These are phyloP conservation scores for Aplodontia rufa DNA, from an alignment of 2,113 vertebrate species.

Conservation along the genomic window DNA sequence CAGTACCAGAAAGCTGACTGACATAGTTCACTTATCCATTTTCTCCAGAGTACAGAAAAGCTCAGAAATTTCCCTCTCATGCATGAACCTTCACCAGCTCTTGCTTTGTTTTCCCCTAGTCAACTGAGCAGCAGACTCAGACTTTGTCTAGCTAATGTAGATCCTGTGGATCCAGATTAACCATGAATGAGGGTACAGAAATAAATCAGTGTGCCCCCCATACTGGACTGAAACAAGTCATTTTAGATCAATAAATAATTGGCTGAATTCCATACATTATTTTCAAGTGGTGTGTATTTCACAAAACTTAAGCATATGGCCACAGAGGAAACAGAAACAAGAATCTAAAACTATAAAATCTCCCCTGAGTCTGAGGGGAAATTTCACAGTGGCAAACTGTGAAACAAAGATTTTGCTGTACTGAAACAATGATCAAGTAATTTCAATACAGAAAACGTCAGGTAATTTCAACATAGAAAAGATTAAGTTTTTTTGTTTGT, in stretches of 20 bases:
- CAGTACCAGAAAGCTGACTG: not conserved
- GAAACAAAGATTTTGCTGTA: not conserved
- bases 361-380: not conserved
- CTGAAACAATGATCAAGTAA: not conserved
- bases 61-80: not conserved
- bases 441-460: not conserved
- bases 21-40: not conserved
- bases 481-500: not conserved
- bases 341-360: not conserved
- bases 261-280: not conserved
- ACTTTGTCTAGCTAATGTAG: not conserved
- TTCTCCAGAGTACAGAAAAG: not conserved
- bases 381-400: not conserved
- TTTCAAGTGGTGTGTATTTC: not conserved
- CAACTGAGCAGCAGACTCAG: not conserved
- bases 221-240: not conserved
- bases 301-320: not conserved
- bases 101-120: not conserved
- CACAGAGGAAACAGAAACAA: not conserved
- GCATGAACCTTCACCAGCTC: not conserved
- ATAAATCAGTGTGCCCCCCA: fast-evolving
- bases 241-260: not conserved
- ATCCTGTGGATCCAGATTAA: not conserved
- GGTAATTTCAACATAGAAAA: constrained; percentile 4
- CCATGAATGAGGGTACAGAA: too few relatives aligned